Percentiles rank a stretch among this genome's conserved stretches.
These are phyloP conservation scores for Microcebus tavaratra DNA, from an alignment of 2,113 vertebrate species.

Conservation along the genomic window DNA sequence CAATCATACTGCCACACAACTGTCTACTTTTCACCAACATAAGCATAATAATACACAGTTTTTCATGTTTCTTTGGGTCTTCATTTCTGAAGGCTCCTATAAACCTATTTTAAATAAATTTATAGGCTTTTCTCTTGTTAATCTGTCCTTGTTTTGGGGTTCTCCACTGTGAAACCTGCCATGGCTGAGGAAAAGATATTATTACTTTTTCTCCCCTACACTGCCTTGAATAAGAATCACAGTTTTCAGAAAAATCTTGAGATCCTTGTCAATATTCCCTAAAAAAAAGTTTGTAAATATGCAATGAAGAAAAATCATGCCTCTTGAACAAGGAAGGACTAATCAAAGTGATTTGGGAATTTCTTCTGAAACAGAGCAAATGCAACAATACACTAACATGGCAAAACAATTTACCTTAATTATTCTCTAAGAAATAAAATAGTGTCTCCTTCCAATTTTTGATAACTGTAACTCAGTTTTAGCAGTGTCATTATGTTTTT, in stretches of 20 bases:
- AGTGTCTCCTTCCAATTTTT: neutral
- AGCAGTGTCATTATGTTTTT: neutral
- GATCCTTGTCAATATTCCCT: neutral
- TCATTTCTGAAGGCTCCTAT: neutral
- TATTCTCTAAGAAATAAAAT: neutral
- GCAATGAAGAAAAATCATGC: neutral
- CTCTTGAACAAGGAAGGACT: neutral
- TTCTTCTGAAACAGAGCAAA: neutral
- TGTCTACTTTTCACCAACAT: neutral
- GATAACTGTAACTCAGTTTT: neutral
- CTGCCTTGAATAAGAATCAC: neutral
- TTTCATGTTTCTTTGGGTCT: neutral
- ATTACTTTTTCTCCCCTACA: neutral
- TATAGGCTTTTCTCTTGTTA: neutral
- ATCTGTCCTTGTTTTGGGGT: neutral
- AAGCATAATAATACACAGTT: no score
- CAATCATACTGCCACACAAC: neutral
- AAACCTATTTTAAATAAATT: neutral
- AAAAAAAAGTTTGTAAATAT: neutral
- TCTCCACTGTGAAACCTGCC: neutral
- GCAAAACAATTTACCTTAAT: neutral
- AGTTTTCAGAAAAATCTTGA: neutral
- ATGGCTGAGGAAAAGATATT: neutral
- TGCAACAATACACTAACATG: neutral
- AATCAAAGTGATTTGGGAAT: neutral